A percentile compares a stretch with the other conserved stretches of the same genome.
Conservation (phyloP, 64 coral and sea anemone species). For the Dendronephthya gigantea region DNA sequence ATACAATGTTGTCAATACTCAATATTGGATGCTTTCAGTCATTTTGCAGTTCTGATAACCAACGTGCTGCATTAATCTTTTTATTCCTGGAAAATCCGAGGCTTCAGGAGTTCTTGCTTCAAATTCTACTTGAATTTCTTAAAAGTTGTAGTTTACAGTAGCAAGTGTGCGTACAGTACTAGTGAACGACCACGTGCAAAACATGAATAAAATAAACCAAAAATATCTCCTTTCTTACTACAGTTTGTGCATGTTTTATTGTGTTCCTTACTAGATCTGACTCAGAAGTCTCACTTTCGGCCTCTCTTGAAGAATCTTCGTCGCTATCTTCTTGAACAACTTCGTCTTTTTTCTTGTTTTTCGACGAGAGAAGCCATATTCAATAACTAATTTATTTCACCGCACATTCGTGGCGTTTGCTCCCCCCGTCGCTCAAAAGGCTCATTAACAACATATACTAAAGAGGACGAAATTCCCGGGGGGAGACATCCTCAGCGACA, state of each 20-base stretch:
- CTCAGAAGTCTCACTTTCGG: not conserved
- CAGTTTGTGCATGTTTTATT: not conserved
- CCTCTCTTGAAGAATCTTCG: not conserved
- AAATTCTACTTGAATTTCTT: not conserved
- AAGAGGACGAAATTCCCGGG: no score
- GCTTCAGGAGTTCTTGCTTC: not conserved
- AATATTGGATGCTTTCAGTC: not conserved
- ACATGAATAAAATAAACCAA: not conserved
- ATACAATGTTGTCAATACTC: not conserved
- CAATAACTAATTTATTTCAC: not conserved
- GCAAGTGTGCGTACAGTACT: not conserved
- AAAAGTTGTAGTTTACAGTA: not conserved
- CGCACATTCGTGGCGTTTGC: not conserved
- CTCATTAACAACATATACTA: no score
- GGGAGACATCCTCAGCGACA: no score
- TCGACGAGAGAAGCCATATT: conserved; percentile 2
- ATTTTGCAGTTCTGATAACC: not conserved
- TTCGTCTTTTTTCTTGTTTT: not conserved
- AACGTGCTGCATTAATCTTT: not conserved
- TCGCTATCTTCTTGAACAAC: not conserved
- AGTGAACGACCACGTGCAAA: not conserved
- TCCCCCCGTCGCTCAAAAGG: no score
- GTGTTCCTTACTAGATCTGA: not conserved
- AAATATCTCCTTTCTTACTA: not conserved
- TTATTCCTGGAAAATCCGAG: not conserved